Percentiles rank a stretch among this genome's conserved stretches.
These are phyloP conservation scores for Anguilla obscura DNA, from an alignment of 2,797 vertebrate genomes.

Conservation along the genomic window DNA sequence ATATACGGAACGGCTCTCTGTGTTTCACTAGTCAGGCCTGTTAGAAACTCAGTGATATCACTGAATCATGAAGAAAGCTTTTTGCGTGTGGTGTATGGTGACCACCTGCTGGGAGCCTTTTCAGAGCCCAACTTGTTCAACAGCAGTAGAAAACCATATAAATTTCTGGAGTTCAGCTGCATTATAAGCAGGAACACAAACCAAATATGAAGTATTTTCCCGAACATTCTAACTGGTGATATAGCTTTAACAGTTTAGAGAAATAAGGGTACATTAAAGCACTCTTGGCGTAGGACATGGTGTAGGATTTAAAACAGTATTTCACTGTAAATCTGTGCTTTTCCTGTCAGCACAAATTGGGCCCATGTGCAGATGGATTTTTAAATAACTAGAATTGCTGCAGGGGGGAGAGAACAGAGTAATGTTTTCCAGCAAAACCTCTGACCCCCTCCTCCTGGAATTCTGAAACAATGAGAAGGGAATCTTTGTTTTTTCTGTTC, in stretches of 20 bases:
- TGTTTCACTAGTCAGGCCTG: neutral
- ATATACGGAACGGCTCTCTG: conserved; percentile 38
- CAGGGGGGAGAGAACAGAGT: conserved; percentile 27
- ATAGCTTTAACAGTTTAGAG: conserved; percentile 54
- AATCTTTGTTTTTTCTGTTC: conserved; percentile 30
- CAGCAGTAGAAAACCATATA: conserved; percentile 36
- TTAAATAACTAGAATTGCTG: conserved; percentile 37
- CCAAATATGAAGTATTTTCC: conserved; percentile 51
- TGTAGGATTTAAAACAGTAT: conserved; percentile 30
- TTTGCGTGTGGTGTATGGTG: neutral
- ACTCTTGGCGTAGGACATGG: conserved; percentile 37
- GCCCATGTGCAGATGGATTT: conserved; percentile 39
- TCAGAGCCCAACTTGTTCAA: conserved; percentile 30
- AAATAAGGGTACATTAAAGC: conserved; percentile 52
- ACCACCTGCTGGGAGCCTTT: conserved; percentile 37
- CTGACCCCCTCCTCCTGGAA: conserved; percentile 48
- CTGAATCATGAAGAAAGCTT: neutral
- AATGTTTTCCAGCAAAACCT: conserved; percentile 42
- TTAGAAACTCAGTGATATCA: neutral
- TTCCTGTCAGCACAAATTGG: conserved; percentile 35
- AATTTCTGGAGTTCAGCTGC: conserved; percentile 26
- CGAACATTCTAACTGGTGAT: conserved; percentile 53
- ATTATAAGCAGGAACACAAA: conserved; percentile 47
- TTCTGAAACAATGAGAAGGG: conserved; percentile 48
- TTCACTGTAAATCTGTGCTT: conserved; percentile 44